Percentiles rank a stretch among this genome's conserved stretches.
phyloP scores from a whole-genome alignment of 1,140 invertebrate species.

The Drosophila oshimai region DNA sequence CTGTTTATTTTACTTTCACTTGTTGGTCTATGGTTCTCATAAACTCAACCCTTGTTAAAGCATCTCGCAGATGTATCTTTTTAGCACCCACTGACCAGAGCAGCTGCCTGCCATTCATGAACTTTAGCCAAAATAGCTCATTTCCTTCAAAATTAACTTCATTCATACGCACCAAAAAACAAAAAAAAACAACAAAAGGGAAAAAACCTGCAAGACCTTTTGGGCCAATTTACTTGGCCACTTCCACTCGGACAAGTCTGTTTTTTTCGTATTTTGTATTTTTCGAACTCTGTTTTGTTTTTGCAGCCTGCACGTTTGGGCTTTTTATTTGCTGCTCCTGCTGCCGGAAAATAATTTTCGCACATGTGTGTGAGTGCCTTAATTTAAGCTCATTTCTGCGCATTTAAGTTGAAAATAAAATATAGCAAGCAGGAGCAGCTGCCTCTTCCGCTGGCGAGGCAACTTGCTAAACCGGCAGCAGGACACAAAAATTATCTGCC shows the following conservation, averaged over 20 bases:
- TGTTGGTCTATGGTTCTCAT: background rate
- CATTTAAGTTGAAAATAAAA: constrained; percentile 78
- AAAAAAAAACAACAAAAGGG: constrained; percentile 13
- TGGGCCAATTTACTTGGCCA: constrained; percentile 64
- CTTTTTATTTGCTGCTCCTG: constrained; percentile 69
- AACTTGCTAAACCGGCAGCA: constrained; percentile 64
- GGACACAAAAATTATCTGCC: constrained; percentile 74
- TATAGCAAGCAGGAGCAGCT: constrained; percentile 51
- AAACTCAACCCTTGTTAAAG: background rate
- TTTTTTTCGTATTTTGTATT: background rate
- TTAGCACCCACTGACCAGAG: constrained; percentile 40
- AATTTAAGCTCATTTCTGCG: constrained; percentile 79
- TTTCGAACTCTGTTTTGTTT: constrained; percentile 23
- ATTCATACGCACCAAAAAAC: constrained; percentile 35
- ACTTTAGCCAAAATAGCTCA: constrained; percentile 63
- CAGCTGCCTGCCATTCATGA: constrained; percentile 50
- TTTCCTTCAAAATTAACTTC: constrained; percentile 69
- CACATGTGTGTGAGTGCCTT: constrained; percentile 62
- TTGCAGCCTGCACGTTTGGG: constrained; percentile 64
- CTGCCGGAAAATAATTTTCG: constrained; percentile 74
- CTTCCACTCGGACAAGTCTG: constrained; percentile 45
- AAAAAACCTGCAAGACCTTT: constrained; percentile 29
- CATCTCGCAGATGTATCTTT: constrained; percentile 17
- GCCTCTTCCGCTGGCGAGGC: constrained; percentile 53
- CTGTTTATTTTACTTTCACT: constrained; percentile 21